phyloP scores from a whole-genome alignment of 2,888 invertebrate genomes.

The Rhorus exstirpatorius region DNA sequence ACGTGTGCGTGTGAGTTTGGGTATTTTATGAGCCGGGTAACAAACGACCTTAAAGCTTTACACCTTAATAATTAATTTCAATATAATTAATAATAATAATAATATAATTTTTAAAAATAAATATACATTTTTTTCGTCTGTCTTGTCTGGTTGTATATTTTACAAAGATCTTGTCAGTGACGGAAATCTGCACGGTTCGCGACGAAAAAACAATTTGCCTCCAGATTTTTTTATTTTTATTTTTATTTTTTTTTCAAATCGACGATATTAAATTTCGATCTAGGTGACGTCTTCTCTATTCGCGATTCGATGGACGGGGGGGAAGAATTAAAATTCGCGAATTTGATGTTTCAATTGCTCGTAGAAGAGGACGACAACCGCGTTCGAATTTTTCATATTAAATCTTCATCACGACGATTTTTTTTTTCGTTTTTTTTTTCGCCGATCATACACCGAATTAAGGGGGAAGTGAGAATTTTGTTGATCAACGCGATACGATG shows the following conservation, averaged over 20 bases:
- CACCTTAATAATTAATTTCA: slow-evolving; percentile 44
- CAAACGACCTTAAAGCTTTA: slow-evolving; percentile 56
- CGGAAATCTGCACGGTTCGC: slow-evolving; percentile 7
- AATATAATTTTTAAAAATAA: slow-evolving; percentile 8
- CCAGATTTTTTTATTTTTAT: not conserved
- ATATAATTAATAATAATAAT: not conserved
- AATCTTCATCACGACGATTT: no score
- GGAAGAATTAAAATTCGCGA: slow-evolving; percentile 40
- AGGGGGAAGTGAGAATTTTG: slow-evolving; percentile 47
- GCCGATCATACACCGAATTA: slow-evolving; percentile 17
- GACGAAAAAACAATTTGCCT: slow-evolving; percentile 12
- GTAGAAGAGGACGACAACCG: not conserved
- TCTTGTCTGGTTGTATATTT: slow-evolving; percentile 1
- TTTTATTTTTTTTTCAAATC: not conserved
- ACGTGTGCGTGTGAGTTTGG: slow-evolving; percentile 51
- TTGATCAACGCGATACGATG: slow-evolving; percentile 13
- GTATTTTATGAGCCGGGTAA: slow-evolving; percentile 49
- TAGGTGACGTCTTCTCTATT: not conserved
- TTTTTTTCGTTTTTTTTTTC: slow-evolving; percentile 3
- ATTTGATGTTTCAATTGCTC: not conserved
- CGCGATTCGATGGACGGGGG: slow-evolving; percentile 36
- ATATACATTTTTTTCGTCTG: not conserved
- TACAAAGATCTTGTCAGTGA: not conserved
- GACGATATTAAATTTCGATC: not conserved
- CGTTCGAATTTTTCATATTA: slow-evolving; percentile 2